These are phyloP conservation scores for Lathronympha strigana DNA, from an alignment of 2,888 invertebrate species.

Conservation along the genomic window DNA sequence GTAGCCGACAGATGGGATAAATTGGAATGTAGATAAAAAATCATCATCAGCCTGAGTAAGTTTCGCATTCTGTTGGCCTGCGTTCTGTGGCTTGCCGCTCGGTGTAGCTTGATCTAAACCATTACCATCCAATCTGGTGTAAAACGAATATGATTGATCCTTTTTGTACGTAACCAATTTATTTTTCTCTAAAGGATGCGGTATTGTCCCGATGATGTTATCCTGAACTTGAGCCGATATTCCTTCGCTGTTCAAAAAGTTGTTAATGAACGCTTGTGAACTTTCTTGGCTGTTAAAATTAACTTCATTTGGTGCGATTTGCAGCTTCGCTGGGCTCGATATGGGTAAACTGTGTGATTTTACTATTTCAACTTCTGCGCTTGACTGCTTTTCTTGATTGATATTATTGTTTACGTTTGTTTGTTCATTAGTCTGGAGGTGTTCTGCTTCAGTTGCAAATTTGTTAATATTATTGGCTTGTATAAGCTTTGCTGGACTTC, in stretches of 20 bases:
- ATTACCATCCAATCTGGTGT: conserved; percentile 64
- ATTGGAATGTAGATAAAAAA: conserved; percentile 60
- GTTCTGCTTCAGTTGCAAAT: conserved; percentile 48
- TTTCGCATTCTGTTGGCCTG: conserved; percentile 48
- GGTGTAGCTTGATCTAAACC: conserved; percentile 48
- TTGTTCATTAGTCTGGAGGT: conserved; percentile 49
- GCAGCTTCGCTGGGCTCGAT: conserved; percentile 55
- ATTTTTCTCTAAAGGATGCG: conserved; percentile 70
- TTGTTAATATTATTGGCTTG: conserved; percentile 49
- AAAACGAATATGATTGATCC: conserved; percentile 73
- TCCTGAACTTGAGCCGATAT: conserved; percentile 75
- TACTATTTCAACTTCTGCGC: conserved; percentile 63
- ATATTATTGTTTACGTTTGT: conserved; percentile 46
- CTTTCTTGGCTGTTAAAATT: conserved; percentile 60
- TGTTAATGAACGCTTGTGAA: conserved; percentile 50
- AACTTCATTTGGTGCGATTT: conserved; percentile 56
- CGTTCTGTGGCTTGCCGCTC: conserved; percentile 45
- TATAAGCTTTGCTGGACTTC: conserved; percentile 53
- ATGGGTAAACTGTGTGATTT: conserved; percentile 59
- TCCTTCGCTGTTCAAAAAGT: conserved; percentile 62
- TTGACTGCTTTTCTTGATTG: conserved; percentile 50
- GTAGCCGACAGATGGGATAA: conserved; percentile 72
- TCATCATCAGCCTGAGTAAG: conserved; percentile 48
- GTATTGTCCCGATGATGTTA: conserved; percentile 72
- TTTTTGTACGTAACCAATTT: conserved; percentile 74